A percentile compares a stretch with the other conserved stretches of the same genome.
phyloP scores from a whole-genome alignment of 2,113 vertebrate species.

The Neofelis nebulosa region DNA sequence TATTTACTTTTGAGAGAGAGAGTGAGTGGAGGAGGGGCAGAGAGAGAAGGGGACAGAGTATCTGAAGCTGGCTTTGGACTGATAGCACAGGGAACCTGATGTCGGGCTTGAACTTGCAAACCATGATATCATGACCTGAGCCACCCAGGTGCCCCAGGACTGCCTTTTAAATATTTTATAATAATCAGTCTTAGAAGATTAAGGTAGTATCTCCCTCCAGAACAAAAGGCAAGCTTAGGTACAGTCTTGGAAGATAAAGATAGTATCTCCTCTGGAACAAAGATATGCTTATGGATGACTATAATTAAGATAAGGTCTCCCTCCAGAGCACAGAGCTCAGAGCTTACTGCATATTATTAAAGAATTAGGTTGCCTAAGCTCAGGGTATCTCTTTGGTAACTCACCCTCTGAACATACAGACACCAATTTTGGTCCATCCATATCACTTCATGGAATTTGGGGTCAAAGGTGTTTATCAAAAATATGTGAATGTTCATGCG shows the following conservation, averaged over 20 bases:
- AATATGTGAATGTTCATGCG: neutral
- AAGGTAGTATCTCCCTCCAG: neutral
- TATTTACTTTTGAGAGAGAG: too few species aligned
- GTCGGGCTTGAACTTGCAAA: too few species aligned
- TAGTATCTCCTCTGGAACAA: neutral
- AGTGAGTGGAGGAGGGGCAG: too few species aligned
- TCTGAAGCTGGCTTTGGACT: too few species aligned
- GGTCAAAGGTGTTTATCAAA: neutral
- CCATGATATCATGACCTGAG: too few species aligned
- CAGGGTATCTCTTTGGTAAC: neutral
- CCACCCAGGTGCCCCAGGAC: too few species aligned
- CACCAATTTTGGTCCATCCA: neutral
- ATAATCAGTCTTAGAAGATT: neutral
- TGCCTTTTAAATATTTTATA: neutral
- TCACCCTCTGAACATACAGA: neutral
- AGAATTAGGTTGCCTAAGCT: neutral
- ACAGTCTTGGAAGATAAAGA: neutral
- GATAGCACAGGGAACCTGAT: too few species aligned
- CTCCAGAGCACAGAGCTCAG: neutral
- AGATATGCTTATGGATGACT: neutral
- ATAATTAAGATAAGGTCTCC: neutral
- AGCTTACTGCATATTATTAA: neutral
- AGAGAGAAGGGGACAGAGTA: too few species aligned
- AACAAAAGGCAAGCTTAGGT: neutral
- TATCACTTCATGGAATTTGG: neutral